Conservation (phyloP, 2,797 vertebrate genomes). For the Peromyscus eremicus region DNA sequence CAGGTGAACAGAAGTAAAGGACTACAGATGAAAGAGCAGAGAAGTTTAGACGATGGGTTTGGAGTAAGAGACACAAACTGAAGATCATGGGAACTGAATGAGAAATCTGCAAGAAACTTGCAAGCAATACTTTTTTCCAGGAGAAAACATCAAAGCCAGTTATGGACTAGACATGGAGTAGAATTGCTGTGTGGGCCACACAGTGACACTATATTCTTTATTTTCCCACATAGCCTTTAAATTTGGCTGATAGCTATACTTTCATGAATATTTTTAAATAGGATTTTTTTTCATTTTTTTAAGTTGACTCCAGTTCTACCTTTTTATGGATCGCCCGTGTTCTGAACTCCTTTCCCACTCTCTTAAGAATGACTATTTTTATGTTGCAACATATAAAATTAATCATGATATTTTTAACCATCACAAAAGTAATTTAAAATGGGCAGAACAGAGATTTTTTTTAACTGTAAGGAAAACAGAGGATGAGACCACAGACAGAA, state of each 20-base stretch:
- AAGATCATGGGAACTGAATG: background rate
- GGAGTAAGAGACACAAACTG: background rate
- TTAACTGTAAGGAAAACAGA: background rate
- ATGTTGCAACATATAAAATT: constrained; percentile 12
- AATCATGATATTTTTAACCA: background rate
- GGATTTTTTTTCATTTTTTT: background rate
- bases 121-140: background rate
- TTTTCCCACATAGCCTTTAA: background rate
- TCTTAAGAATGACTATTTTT: background rate
- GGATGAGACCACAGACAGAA: background rate
- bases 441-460: background rate
- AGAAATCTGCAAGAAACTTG: background rate
- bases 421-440: background rate
- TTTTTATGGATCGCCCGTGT: background rate
- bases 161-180: background rate
- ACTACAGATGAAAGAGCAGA: background rate
- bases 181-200: background rate
- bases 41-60: background rate
- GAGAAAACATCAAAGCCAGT: background rate
- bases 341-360: background rate
- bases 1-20: background rate
- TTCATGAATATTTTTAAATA: background rate
- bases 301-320: background rate
- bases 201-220: background rate
- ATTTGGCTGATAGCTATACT: background rate